These are phyloP conservation scores for Panzeria rudis DNA, from an alignment of 2,888 invertebrate species.

Conservation along the genomic window DNA sequence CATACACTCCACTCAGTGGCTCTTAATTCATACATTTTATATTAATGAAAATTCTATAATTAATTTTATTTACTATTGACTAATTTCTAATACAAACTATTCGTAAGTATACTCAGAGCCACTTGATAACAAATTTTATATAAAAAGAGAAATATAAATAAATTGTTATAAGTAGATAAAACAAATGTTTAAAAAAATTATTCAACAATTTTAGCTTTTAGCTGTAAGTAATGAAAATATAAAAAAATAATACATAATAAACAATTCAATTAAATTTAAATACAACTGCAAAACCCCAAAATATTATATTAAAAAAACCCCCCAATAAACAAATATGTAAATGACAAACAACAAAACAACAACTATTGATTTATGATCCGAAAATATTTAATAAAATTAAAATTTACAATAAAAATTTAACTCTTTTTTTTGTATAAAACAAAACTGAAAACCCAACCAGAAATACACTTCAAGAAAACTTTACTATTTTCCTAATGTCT, in stretches of 20 bases:
- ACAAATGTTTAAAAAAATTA: slow-evolving; percentile 54
- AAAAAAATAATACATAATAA: slow-evolving; percentile 63
- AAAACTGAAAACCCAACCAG: not conserved
- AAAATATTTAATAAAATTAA: slow-evolving; percentile 62
- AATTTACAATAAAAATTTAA: slow-evolving; percentile 25
- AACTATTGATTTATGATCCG: slow-evolving; percentile 75
- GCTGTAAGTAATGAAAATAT: slow-evolving; percentile 47
- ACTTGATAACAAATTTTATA: slow-evolving; percentile 4
- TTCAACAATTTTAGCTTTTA: slow-evolving; percentile 62
- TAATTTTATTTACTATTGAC: not conserved
- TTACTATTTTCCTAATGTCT: slow-evolving; percentile 52
- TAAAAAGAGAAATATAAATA: slow-evolving; percentile 1
- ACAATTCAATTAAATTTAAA: slow-evolving; percentile 32
- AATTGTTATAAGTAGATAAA: slow-evolving; percentile 29
- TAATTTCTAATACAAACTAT: slow-evolving; percentile 4
- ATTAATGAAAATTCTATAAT: not conserved
- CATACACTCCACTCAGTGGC: not conserved
- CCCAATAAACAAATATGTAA: not conserved
- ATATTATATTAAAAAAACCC: slow-evolving; percentile 39
- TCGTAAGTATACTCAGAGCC: not conserved
- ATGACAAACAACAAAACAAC: slow-evolving; percentile 20
- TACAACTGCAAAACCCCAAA: slow-evolving; percentile 11
- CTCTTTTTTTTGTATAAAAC: slow-evolving; percentile 12
- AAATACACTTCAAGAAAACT: slow-evolving; percentile 26
- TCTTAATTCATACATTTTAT: not conserved